These are phyloP conservation scores for Drosophila bunnanda DNA, from an alignment of 2,888 invertebrate species.

Conservation along the genomic window DNA sequence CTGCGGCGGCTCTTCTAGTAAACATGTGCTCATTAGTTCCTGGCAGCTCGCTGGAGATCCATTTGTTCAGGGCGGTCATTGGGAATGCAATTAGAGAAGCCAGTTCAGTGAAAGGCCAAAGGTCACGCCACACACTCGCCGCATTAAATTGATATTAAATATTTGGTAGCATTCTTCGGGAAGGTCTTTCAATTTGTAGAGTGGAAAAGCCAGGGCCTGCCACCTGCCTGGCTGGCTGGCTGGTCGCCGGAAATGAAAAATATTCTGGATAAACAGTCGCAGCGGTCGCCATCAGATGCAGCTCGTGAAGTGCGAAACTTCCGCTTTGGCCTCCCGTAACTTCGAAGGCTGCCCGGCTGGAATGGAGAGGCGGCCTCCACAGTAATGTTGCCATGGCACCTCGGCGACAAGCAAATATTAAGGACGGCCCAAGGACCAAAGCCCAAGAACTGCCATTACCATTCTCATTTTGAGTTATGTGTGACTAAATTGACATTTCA, in stretches of 20 bases:
- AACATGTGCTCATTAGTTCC: conserved; percentile 18
- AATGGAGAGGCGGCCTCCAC: conserved; percentile 5
- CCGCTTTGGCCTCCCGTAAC: conserved; percentile 20
- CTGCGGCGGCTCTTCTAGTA: neutral
- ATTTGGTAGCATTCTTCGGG: too few species aligned
- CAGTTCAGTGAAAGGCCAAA: neutral
- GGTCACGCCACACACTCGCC: neutral
- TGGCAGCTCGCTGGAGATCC: conserved; percentile 1
- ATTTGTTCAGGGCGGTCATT: conserved; percentile 13
- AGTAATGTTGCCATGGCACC: conserved; percentile 16
- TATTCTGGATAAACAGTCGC: conserved; percentile 15
- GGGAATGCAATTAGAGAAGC: conserved; percentile 11
- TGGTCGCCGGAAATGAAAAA: conserved; percentile 28
- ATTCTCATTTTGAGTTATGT: conserved; percentile 63
- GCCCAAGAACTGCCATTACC: conserved; percentile 24
- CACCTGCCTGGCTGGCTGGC: conserved; percentile 6
- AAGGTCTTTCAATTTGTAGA: neutral
- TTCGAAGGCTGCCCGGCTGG: conserved; percentile 31
- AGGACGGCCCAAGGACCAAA: neutral
- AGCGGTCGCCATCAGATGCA: conserved; percentile 27
- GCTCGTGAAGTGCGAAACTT: conserved; percentile 23
- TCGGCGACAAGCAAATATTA: conserved; percentile 16
- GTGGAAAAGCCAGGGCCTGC: neutral
- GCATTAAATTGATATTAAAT: conserved; percentile 1
- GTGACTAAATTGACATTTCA: conserved; percentile 63